Percentiles rank a stretch among this genome's conserved stretches.
Conservation (phyloP, 1,140 invertebrate genomes). For the Lepidostoma basale region DNA sequence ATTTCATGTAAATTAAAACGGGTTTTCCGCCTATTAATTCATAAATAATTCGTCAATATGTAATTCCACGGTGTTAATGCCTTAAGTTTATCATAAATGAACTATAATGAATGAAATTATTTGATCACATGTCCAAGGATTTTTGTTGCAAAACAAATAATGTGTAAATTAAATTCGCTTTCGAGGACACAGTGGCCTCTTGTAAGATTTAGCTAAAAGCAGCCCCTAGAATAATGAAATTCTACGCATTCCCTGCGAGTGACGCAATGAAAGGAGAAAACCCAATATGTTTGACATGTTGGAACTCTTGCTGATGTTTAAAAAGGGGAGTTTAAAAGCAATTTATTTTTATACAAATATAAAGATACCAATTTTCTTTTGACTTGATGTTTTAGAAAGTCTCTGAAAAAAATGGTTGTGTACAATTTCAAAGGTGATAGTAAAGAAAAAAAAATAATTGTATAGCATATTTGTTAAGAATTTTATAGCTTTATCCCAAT, state of each 20-base stretch:
- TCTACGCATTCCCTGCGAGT: constrained; percentile 37
- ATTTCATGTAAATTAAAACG: too few species aligned
- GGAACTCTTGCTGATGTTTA: neutral
- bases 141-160: neutral
- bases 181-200: neutral
- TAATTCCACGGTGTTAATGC: too few species aligned
- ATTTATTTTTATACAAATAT: neutral
- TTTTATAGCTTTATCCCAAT: too few species aligned
- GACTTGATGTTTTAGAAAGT: too few species aligned
- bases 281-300: constrained; percentile 41
- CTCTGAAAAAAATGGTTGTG: too few species aligned
- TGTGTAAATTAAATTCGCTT: neutral
- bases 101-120: too few species aligned
- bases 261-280: constrained; percentile 40
- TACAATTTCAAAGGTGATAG: neutral
- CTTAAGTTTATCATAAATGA: too few species aligned
- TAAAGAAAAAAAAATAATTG: neutral
- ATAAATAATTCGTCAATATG: too few species aligned
- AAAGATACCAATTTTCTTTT: neutral
- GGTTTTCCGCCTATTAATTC: too few species aligned
- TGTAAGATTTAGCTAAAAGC: constrained; percentile 39
- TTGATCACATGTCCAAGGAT: too few species aligned
- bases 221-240: constrained; percentile 36
- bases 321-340: neutral
- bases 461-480: neutral